Evolutionary conservation across 1,140 invertebrate species (phyloP).

Genomic region (Oscheius sp.): DNA sequence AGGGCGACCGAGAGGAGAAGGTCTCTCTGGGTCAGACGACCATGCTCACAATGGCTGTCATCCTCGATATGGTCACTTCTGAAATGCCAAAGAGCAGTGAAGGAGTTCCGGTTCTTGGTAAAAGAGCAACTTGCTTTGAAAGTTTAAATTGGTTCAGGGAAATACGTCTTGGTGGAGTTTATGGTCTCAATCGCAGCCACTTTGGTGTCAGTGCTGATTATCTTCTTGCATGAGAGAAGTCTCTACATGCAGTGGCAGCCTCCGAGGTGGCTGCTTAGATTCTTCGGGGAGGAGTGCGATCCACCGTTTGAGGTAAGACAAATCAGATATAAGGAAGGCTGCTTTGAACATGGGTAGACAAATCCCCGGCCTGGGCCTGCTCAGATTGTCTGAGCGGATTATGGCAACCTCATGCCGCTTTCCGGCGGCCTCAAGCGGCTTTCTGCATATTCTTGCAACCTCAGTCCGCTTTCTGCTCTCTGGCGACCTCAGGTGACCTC

Average conservation of each 20-base stretch:
- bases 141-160: conserved; percentile 10
- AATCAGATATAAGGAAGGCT: background rate
- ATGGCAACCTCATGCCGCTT: background rate
- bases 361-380: background rate
- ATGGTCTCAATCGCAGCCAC: conserved; percentile 23
- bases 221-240: conserved; percentile 31
- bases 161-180: conserved; percentile 28
- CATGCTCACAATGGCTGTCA: conserved; percentile 38
- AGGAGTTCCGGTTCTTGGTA: conserved; percentile 32
- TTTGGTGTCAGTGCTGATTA: conserved; percentile 29
- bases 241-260: conserved; percentile 23
- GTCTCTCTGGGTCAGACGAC: conserved; percentile 33
- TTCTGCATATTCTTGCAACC: no score
- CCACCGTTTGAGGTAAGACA: conserved; percentile 6
- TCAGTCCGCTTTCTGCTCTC: no score
- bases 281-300: conserved; percentile 19
- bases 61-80: conserved; percentile 32
- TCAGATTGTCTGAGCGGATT: background rate
- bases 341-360: background rate
- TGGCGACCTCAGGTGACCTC: no score
- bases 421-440: no score
- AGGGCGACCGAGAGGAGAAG: conserved; percentile 32
- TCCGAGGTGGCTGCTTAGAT: conserved; percentile 19
- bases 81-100: conserved; percentile 33
- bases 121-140: background rate